phyloP scores from a whole-genome alignment of 2,113 vertebrate species.

The Apteryx mantelli region DNA sequence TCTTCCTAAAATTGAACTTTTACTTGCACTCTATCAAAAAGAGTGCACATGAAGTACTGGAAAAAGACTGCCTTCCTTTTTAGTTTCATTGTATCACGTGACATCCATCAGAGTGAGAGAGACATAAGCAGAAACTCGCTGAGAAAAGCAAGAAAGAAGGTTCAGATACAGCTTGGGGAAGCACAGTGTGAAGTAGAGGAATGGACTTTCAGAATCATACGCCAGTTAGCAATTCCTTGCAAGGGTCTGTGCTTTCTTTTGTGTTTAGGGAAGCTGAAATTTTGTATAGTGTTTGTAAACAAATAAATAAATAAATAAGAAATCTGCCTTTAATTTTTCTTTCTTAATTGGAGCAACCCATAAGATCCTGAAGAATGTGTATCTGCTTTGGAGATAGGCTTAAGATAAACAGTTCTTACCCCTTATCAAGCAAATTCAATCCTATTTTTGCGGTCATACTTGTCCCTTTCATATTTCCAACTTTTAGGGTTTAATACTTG shows the following conservation, averaged over 20 bases:
- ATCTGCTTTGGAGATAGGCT: neutral
- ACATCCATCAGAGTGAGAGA: neutral
- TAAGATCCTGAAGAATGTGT: neutral
- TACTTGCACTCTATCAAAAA: neutral
- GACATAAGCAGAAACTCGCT: neutral
- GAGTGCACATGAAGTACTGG: neutral
- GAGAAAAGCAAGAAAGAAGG: neutral
- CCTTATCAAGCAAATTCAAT: neutral
- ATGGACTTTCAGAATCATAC: neutral
- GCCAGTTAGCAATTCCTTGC: neutral
- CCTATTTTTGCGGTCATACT: neutral
- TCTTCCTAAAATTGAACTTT: neutral
- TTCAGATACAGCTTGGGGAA: neutral
- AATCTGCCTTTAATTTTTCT: neutral
- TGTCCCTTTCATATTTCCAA: neutral
- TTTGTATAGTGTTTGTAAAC: neutral
- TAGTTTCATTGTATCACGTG: neutral
- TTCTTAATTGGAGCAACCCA: neutral
- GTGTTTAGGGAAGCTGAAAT: neutral
- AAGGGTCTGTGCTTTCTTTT: neutral
- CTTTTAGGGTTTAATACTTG: neutral
- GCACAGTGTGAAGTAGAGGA: neutral
- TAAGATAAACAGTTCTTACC: neutral
- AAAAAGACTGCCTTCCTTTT: neutral
- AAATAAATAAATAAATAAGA: neutral